A percentile compares a stretch with the other conserved stretches of the same genome.
These are phyloP conservation scores for Dasypus novemcinctus DNA, from an alignment of 2,113 vertebrate genomes.

Conservation along the genomic window DNA sequence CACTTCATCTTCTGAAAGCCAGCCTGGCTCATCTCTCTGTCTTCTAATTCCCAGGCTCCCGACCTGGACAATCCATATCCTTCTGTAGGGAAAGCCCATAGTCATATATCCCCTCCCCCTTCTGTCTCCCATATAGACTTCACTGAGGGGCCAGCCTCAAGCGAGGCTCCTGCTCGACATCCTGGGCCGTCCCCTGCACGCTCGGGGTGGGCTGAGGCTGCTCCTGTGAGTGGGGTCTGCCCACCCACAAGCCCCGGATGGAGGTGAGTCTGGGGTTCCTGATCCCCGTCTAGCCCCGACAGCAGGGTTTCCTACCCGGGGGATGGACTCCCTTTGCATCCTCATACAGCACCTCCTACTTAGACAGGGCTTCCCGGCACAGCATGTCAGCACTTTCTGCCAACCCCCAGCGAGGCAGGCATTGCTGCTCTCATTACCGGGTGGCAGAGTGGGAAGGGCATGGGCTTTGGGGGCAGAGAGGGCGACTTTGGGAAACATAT, in stretches of 20 bases:
- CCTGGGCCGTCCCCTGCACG: too few species aligned
- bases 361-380: neutral
- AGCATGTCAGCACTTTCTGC: neutral
- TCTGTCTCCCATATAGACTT: neutral
- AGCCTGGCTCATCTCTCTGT: neutral
- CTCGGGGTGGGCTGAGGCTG: neutral
- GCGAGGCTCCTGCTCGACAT: too few species aligned
- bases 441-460: neutral
- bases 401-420: neutral
- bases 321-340: neutral
- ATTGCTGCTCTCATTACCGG: neutral
- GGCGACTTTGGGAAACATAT: neutral
- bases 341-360: neutral
- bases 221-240: too few species aligned
- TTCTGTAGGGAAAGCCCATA: neutral
- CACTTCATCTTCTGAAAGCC: neutral
- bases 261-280: too few species aligned
- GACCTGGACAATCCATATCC: neutral
- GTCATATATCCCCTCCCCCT: neutral
- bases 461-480: neutral
- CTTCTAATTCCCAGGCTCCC: neutral
- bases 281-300: too few species aligned
- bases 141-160: neutral
- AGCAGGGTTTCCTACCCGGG: too few species aligned
- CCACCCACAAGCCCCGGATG: too few species aligned